Conservation (phyloP, 2,888 invertebrate species). For the Syrphus vitripennis region DNA sequence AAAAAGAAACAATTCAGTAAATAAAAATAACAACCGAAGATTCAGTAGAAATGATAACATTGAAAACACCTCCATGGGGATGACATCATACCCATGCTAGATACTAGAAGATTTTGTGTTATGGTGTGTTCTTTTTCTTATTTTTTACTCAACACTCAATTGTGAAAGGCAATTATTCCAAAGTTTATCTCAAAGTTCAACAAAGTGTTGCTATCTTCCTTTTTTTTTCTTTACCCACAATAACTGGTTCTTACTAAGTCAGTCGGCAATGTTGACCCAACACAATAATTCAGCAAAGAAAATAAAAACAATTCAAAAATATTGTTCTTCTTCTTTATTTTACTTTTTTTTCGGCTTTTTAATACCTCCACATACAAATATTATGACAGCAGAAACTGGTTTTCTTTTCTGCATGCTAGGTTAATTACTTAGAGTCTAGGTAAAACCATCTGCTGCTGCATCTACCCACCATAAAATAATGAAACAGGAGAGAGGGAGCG, state of each 20-base stretch:
- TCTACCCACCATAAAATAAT: neutral
- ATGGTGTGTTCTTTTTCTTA: neutral
- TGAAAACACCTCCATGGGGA: neutral
- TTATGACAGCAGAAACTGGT: constrained; percentile 63
- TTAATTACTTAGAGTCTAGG: constrained; percentile 19
- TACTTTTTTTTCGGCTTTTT: neutral
- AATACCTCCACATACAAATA: neutral
- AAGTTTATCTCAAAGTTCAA: constrained; percentile 27
- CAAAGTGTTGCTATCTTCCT: constrained; percentile 29
- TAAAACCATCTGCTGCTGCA: constrained; percentile 49
- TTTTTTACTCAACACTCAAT: neutral
- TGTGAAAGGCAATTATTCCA: constrained; percentile 14
- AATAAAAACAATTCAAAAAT: constrained; percentile 38
- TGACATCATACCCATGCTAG: constrained; percentile 9
- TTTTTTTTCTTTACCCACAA: constrained; percentile 5
- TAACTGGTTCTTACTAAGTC: constrained; percentile 59
- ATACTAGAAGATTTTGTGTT: neutral
- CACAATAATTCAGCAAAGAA: constrained; percentile 36
- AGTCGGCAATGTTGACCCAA: constrained; percentile 61
- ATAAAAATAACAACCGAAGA: neutral
- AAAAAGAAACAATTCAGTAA: neutral
- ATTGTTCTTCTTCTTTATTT: constrained; percentile 12
- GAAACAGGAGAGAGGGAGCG: neutral
- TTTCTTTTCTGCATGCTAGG: constrained; percentile 50
- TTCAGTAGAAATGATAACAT: constrained; percentile 1